Conservation (phyloP, 2,113 vertebrate genomes). For the Aplodontia rufa region DNA sequence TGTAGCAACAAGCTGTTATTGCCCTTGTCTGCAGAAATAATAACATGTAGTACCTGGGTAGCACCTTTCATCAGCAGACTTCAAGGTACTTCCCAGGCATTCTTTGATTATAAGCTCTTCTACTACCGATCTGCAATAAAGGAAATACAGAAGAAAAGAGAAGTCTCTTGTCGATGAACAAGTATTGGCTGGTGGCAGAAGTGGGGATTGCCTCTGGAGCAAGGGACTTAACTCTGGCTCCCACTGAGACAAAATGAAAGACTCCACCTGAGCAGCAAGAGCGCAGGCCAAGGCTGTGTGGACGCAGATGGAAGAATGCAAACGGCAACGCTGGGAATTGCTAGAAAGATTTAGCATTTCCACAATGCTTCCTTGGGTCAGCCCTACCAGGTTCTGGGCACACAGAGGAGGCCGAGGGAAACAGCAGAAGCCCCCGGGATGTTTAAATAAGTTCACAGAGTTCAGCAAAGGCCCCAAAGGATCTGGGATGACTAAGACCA, state of each 20-base stretch:
- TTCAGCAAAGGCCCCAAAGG: slow-evolving; percentile 75
- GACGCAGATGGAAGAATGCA: neutral
- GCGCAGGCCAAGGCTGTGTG: neutral
- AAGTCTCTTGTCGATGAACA: neutral
- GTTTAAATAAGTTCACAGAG: slow-evolving; percentile 80
- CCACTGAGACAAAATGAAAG: neutral
- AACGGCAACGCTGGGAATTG: neutral
- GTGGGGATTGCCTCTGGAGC: neutral
- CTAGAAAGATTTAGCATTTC: slow-evolving; percentile 37
- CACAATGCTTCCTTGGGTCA: neutral
- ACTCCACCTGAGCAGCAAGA: neutral
- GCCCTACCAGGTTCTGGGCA: neutral
- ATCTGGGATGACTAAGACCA: slow-evolving; percentile 76
- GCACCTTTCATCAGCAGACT: slow-evolving; percentile 67
- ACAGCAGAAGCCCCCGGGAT: slow-evolving; percentile 65
- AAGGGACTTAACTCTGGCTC: neutral
- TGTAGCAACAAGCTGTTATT: slow-evolving; percentile 74
- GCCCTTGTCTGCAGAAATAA: slow-evolving; percentile 67
- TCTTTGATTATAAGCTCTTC: slow-evolving; percentile 35
- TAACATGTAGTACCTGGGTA: neutral
- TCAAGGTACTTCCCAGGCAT: slow-evolving; percentile 62
- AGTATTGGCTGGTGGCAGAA: neutral
- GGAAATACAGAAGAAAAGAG: slow-evolving; percentile 21
- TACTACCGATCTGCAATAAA: slow-evolving; percentile 33
- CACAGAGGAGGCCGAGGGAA: slow-evolving; percentile 52